phyloP scores from a whole-genome alignment of 37 sponge, comb jelly and placozoan species.

The Hormiphora californensis region DNA sequence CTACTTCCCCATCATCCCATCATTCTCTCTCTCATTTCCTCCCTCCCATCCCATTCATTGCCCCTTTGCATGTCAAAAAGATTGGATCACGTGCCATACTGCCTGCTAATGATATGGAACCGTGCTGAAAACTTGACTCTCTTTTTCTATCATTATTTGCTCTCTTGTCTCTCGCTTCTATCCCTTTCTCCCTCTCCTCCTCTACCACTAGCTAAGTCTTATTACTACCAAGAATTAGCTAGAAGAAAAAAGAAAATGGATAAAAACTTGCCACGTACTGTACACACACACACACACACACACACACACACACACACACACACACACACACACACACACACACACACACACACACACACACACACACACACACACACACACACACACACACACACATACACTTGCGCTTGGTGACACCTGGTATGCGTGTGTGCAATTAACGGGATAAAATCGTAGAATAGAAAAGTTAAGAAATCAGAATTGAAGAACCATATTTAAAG shows the following conservation, averaged over 20 bases:
- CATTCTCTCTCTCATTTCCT: too few relatives aligned
- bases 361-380: slow-evolving; percentile 44
- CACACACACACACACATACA: slow-evolving; percentile 51
- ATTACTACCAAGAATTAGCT: neutral
- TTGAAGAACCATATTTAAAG: too few relatives aligned
- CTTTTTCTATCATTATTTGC: slow-evolving; percentile 28
- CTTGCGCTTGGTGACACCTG: neutral
- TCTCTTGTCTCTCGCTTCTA: slow-evolving; percentile 5
- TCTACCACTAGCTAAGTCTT: neutral
- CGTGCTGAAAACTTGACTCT: too few relatives aligned
- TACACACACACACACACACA: slow-evolving; percentile 24
- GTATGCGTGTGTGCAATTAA: too few relatives aligned
- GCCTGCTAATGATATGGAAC: too few relatives aligned
- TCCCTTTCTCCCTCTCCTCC: too few relatives aligned
- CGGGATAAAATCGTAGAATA: too few relatives aligned
- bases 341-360: slow-evolving; percentile 51
- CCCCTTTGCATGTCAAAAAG: too few relatives aligned
- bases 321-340: slow-evolving; percentile 61
- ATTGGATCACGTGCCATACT: too few relatives aligned
- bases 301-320: slow-evolving; percentile 49
- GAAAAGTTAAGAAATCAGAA: too few relatives aligned
- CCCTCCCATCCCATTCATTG: too few relatives aligned
- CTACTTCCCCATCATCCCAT: too few relatives aligned
- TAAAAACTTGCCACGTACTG: neutral
- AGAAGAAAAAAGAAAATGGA: neutral